Percentiles rank a stretch among this genome's conserved stretches.
These are phyloP conservation scores for Manacus vitellinus DNA, from an alignment of 2,113 vertebrate genomes.

Conservation along the genomic window DNA sequence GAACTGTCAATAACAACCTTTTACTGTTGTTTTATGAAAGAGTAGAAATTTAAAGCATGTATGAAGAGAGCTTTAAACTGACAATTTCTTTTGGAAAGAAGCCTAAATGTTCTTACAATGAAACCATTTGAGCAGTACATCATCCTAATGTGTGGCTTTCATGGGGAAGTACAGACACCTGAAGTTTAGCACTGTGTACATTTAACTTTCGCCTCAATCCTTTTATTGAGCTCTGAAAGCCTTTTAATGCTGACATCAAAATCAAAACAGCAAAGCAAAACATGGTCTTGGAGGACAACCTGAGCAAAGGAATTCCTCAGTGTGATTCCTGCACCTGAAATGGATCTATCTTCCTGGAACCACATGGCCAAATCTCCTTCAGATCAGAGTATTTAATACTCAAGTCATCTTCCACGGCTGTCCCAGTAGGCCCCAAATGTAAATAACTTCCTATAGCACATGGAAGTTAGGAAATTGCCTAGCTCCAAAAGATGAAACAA, in stretches of 20 bases:
- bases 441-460: not conserved
- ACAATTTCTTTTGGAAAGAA: not conserved
- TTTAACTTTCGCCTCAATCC: not conserved
- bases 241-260: not conserved
- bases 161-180: not conserved
- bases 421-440: not conserved
- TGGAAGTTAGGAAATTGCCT: not conserved
- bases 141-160: not conserved
- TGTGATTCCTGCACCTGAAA: not conserved
- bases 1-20: not conserved
- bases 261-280: not conserved
- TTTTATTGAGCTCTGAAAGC: not conserved
- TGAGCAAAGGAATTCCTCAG: not conserved
- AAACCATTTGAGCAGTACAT: not conserved
- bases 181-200: not conserved
- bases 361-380: not conserved
- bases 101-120: not conserved
- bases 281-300: not conserved
- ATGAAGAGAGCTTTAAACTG: not conserved
- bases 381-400: not conserved
- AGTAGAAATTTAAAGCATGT: not conserved
- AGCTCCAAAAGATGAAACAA: not conserved
- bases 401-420: not conserved
- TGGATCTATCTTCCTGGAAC: not conserved
- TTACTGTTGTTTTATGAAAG: not conserved